Evolutionary conservation across 1,140 invertebrate genomes (phyloP).

Genomic region (Drosophila elegans): DNA sequence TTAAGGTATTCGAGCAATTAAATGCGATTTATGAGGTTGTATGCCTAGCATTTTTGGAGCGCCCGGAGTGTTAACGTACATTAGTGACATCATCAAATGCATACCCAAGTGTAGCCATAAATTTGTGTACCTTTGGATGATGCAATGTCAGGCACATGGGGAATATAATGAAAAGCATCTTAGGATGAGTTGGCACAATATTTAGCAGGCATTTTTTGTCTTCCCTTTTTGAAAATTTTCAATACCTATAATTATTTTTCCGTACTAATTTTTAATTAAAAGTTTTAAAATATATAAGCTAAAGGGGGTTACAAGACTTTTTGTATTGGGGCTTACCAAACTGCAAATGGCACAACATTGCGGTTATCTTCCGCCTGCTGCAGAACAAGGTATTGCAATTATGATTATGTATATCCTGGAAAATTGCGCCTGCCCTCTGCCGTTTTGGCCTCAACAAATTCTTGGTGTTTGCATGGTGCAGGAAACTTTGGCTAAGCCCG

Average conservation of each 20-base stretch:
- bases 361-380: neutral
- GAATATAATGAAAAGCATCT: constrained; percentile 20
- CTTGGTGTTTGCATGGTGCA: constrained; percentile 26
- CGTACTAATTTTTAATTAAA: neutral
- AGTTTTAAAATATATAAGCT: neutral
- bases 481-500: constrained; percentile 38
- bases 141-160: constrained; percentile 21
- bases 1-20: constrained; percentile 59
- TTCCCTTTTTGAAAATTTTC: too few relatives aligned
- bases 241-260: too few relatives aligned
- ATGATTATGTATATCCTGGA: constrained; percentile 31
- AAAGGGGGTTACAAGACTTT: neutral
- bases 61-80: constrained; percentile 12
- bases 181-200: constrained; percentile 7
- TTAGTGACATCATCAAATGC: constrained; percentile 56
- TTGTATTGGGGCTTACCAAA: neutral
- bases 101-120: constrained; percentile 48
- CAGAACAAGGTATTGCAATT: constrained; percentile 14
- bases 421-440: constrained; percentile 9
- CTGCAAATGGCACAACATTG: neutral
- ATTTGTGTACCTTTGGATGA: constrained; percentile 41
- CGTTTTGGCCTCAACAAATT: constrained; percentile 6
- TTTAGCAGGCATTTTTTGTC: too few relatives aligned
- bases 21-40: constrained; percentile 50
- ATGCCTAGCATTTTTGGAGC: constrained; percentile 13